Conservation (phyloP, 2,888 invertebrate genomes). For the Ecdyonurus torrentis region DNA sequence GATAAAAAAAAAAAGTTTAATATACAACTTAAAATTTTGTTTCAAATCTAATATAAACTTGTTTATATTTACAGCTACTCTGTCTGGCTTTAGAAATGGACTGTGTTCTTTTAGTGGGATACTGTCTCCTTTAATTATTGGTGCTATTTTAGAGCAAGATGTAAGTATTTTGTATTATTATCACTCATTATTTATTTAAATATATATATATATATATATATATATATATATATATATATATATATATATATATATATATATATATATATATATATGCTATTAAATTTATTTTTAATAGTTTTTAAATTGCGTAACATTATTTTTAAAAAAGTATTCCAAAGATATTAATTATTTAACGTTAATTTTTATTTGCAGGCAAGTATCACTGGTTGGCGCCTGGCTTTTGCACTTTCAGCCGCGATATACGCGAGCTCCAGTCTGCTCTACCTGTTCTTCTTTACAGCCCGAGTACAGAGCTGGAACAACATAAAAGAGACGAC, state of each 20-base stretch:
- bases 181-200: too few relatives aligned
- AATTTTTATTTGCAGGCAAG: neutral
- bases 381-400: neutral
- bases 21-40: neutral
- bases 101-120: slow-evolving; percentile 18
- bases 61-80: slow-evolving; percentile 14
- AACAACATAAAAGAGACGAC: neutral
- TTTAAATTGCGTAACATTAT: too few relatives aligned
- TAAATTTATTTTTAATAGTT: too few relatives aligned
- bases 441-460: neutral
- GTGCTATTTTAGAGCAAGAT: slow-evolving; percentile 14
- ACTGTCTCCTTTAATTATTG: slow-evolving; percentile 16
- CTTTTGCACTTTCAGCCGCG: neutral
- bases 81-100: slow-evolving; percentile 19
- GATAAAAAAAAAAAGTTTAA: too few relatives aligned
- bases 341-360: neutral
- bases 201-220: too few relatives aligned
- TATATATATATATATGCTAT: too few relatives aligned
- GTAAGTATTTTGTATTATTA: slow-evolving; percentile 13
- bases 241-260: too few relatives aligned
- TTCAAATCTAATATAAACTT: too few relatives aligned
- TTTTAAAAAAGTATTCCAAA: too few relatives aligned
- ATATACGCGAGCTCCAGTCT: neutral
- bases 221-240: too few relatives aligned
- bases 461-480: neutral